Evolutionary conservation across 2,888 invertebrate genomes (phyloP).

Genomic region (Drosophila mercatorum): DNA sequence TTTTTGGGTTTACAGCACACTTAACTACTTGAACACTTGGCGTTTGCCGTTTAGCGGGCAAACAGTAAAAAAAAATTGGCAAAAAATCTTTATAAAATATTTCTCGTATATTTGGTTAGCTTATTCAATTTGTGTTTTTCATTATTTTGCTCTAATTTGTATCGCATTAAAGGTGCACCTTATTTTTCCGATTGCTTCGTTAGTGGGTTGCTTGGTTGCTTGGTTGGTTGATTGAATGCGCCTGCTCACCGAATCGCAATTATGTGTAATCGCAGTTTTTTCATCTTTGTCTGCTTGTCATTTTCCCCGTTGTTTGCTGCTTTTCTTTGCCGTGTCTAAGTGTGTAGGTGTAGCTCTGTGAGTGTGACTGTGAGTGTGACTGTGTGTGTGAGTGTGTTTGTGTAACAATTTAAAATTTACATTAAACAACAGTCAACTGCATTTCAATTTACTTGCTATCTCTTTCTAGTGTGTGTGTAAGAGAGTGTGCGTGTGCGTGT

Average conservation of each 20-base stretch:
- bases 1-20: constrained; percentile 51
- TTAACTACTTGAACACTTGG: constrained; percentile 69
- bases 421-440: constrained; percentile 41
- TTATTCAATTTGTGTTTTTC: not conserved
- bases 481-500: not conserved
- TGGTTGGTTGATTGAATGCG: constrained; percentile 56
- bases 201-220: constrained; percentile 37
- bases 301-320: constrained; percentile 23
- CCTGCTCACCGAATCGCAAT: constrained; percentile 58
- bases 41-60: constrained; percentile 57
- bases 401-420: constrained; percentile 9
- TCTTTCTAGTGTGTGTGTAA: not conserved
- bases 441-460: constrained; percentile 37
- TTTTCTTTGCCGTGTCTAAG: not conserved
- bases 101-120: constrained; percentile 11
- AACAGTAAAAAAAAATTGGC: constrained; percentile 67
- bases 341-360: not conserved
- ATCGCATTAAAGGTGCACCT: constrained; percentile 48
- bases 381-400: not conserved
- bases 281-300: constrained; percentile 40
- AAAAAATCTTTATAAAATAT: constrained; percentile 66
- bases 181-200: constrained; percentile 44
- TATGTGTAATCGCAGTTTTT: constrained; percentile 54
- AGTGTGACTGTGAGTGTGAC: no score
- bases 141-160: constrained; percentile 14